phyloP scores from a whole-genome alignment of 2,113 vertebrate species.

The Leucopsar rothschildi region DNA sequence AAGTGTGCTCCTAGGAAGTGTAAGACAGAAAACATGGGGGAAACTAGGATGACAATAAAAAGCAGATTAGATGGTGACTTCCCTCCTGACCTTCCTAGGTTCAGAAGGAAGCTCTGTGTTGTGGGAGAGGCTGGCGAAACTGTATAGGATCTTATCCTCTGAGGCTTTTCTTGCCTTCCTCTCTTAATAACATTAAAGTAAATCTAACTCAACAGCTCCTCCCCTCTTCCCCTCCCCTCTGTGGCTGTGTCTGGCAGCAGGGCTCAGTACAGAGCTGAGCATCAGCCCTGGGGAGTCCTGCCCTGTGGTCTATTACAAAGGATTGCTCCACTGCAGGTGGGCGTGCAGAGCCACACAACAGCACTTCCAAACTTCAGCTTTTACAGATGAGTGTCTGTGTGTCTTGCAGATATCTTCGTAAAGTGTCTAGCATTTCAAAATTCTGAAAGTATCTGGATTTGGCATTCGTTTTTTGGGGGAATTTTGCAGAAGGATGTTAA shows the following conservation, averaged over 20 bases:
- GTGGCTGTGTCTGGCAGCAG: background rate
- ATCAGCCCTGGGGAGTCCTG: background rate
- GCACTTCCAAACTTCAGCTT: background rate
- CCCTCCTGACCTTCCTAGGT: background rate
- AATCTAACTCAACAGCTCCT: background rate
- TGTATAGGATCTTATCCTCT: background rate
- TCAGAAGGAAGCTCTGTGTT: background rate
- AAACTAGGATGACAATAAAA: background rate
- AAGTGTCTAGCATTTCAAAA: background rate
- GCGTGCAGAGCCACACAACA: background rate
- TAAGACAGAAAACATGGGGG: background rate
- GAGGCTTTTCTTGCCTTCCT: background rate
- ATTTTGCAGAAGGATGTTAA: background rate
- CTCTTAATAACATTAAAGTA: background rate
- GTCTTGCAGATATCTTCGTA: background rate
- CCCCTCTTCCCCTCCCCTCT: background rate
- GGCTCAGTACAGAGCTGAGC: background rate
- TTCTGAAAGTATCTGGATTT: background rate
- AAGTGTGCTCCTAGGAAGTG: background rate
- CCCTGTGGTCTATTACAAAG: fast-evolving
- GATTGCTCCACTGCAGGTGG: background rate
- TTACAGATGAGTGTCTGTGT: background rate
- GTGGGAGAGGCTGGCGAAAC: background rate
- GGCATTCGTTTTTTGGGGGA: background rate
- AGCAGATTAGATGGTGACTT: background rate